A percentile compares a stretch with the other conserved stretches of the same genome.
Evolutionary conservation across 2,797 vertebrate species (phyloP).

Genomic region (Gymnothorax javanicus): DNA sequence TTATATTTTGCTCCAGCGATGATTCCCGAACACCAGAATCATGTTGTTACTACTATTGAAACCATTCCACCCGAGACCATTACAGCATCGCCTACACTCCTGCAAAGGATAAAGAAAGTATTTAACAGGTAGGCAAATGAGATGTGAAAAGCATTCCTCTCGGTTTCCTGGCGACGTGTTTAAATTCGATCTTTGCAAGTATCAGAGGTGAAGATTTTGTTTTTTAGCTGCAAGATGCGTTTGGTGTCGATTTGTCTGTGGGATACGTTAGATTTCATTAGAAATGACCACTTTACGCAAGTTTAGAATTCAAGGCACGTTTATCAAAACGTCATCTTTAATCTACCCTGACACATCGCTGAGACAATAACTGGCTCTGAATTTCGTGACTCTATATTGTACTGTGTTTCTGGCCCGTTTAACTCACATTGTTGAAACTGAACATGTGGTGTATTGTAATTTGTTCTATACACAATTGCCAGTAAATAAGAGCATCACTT

Average conservation of each 20-base stretch:
- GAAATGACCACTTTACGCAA: slow-evolving; percentile 34
- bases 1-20: slow-evolving; percentile 67
- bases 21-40: slow-evolving; percentile 84
- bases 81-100: slow-evolving; percentile 73
- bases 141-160: background rate
- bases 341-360: slow-evolving; percentile 21
- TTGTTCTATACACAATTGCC: background rate
- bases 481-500: background rate
- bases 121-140: slow-evolving; percentile 80
- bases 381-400: background rate
- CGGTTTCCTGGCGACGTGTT: background rate
- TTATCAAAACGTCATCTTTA: slow-evolving; percentile 45
- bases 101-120: slow-evolving; percentile 83
- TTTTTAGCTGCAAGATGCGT: slow-evolving; percentile 1
- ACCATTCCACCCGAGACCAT: slow-evolving; percentile 79
- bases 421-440: slow-evolving; percentile 1
- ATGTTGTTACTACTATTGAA: slow-evolving; percentile 87
- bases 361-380: background rate
- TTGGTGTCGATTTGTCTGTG: background rate
- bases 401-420: background rate
- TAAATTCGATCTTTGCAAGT: slow-evolving; percentile 23
- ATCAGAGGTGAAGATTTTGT: slow-evolving; percentile 35
- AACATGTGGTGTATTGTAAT: slow-evolving; percentile 4
- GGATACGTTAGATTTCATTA: slow-evolving; percentile 15
- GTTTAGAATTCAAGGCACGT: slow-evolving; percentile 47